These are phyloP conservation scores for Sarcophaga peregrina DNA, from an alignment of 1,140 invertebrate genomes.

Conservation along the genomic window DNA sequence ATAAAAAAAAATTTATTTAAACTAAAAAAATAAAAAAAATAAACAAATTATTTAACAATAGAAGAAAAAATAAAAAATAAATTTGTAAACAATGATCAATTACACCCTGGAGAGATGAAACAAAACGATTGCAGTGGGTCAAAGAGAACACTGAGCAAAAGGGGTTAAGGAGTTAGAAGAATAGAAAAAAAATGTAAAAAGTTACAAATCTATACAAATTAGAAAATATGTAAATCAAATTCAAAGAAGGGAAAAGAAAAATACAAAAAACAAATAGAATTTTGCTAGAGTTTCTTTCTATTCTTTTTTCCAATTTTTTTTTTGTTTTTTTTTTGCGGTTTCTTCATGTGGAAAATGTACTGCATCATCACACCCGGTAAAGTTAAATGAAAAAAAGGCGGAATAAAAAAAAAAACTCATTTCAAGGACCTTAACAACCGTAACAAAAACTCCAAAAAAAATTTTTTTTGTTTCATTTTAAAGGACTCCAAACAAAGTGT, in stretches of 20 bases:
- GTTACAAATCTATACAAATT: conserved; percentile 23
- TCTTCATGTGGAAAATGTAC: conserved; percentile 66
- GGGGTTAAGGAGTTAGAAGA: conserved; percentile 11
- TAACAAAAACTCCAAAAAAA: too few species aligned
- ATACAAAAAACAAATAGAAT: background rate
- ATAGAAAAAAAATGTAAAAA: background rate
- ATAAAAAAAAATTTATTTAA: background rate
- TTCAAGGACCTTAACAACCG: conserved; percentile 19
- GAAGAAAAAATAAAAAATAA: background rate
- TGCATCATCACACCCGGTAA: conserved; percentile 54
- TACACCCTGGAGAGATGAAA: conserved; percentile 30
- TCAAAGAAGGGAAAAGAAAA: too few species aligned
- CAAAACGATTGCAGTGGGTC: background rate
- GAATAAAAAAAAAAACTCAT: background rate
- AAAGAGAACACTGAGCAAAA: background rate
- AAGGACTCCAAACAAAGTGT: background rate
- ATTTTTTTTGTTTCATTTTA: too few species aligned
- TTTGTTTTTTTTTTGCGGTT: conserved; percentile 59
- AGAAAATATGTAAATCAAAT: conserved; percentile 32
- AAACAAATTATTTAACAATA: conserved; percentile 36
- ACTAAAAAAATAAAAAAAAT: background rate
- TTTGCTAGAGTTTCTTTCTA: background rate
- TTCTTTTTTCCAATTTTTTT: background rate
- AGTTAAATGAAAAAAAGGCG: background rate
- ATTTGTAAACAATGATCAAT: conserved; percentile 33